Base-by-base conservation (phyloP, 2,113 vertebrate species). In the Etia nguti region DNA sequence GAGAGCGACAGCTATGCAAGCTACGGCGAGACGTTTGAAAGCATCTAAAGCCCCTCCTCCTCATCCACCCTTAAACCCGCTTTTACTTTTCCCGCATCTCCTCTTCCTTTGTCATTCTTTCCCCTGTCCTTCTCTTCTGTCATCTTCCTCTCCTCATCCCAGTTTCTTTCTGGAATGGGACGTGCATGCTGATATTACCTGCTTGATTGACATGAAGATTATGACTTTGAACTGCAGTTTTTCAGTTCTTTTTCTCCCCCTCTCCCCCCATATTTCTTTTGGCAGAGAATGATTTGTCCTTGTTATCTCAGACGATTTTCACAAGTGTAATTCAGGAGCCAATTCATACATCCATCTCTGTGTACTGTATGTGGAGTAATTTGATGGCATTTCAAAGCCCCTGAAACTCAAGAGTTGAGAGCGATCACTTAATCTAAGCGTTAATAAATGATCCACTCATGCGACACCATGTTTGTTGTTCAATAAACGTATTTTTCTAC, bases 401-500 rank as follows among this genome's bases (percentile, higher is more conserved):
- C 68, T 85, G 60, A 90, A 80, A 83, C 65, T 65, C 43, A 83
- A 68, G 70, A 84, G 43, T 84, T 68, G 20, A 89, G 83, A 85
- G 70, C 56, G 68, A 86, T 90, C 92, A 91, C 89, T 38, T 62
- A 79, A 90, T 92, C 36, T 6, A 92, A 85, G n/a, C 73, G 41
- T 89, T 87, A 96, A 95, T 96, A 95, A 95, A 96, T 87, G 91
- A 88, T 91, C 96, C 91, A 94, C 91, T 94, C 90, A 92, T 94
- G 92, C 93, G 90, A 95, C 81, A 85, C 90, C 93, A 94, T 93
- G 92, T 96, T 95, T 96, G 91, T 96, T 95, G 88, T 96, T 96
- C 95, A 98, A 98, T 98, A 98, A 98, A 98, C 94, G 88, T 98
- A 96, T 97, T 98, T 98, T 98, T 97, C 95, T 97, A 97, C 96